Percentiles rank a stretch among this genome's conserved stretches.
These are phyloP conservation scores for Drosophila anomalipes DNA, from an alignment of 2,888 invertebrate species.

Conservation along the genomic window DNA sequence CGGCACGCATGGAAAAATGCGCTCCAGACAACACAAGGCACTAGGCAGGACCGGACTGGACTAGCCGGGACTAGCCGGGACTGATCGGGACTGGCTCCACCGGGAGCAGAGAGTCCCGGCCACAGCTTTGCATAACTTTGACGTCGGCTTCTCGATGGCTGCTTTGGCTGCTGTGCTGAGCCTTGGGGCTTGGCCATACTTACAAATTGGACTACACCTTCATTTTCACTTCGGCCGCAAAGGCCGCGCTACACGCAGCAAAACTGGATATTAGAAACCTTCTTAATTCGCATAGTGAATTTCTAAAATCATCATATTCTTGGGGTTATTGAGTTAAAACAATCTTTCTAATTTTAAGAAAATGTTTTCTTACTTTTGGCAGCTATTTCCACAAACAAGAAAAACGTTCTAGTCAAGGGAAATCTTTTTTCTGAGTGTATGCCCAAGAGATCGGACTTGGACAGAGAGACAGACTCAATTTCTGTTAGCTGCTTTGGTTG, in stretches of 20 bases:
- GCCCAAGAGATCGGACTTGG: neutral
- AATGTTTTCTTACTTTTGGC: neutral
- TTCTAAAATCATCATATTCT: neutral
- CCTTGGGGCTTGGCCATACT: constrained; percentile 76
- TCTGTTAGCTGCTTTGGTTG: constrained; percentile 28
- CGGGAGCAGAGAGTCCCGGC: constrained; percentile 36
- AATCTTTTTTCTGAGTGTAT: neutral
- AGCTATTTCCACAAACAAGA: neutral
- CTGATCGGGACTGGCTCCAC: constrained; percentile 26
- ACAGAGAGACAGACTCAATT: constrained; percentile 38
- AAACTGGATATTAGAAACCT: neutral
- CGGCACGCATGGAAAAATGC: constrained; percentile 76
- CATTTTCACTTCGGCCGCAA: constrained; percentile 74
- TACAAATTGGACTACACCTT: constrained; percentile 84
- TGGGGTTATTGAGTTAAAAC: neutral
- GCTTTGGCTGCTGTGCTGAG: constrained; percentile 49
- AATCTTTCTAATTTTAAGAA: neutral
- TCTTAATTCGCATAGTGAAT: neutral
- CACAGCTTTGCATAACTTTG: constrained; percentile 76
- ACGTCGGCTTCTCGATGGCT: constrained; percentile 37
- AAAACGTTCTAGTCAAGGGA: neutral
- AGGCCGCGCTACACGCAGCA: constrained; percentile 29
- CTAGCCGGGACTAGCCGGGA: neutral
- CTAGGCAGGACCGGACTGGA: neutral
- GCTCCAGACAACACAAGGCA: constrained; percentile 42